Percentiles rank a stretch among this genome's conserved stretches.
Conservation (phyloP, 2,797 vertebrate genomes). For the Rhabdomys pumilio region DNA sequence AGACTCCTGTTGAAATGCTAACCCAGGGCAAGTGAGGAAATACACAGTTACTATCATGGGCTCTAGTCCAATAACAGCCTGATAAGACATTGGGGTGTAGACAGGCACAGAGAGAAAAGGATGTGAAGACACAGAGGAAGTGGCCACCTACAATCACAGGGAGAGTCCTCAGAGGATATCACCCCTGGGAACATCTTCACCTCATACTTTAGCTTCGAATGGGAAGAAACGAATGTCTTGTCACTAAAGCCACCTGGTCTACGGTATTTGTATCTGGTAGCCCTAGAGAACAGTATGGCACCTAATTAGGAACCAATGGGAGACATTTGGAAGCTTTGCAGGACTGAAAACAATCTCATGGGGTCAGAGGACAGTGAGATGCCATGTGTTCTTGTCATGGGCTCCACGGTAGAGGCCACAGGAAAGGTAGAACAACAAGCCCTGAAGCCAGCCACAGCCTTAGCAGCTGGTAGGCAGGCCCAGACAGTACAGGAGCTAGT, state of each 20-base stretch:
- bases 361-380: neutral
- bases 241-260: neutral
- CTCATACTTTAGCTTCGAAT: neutral
- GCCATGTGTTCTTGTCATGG: neutral
- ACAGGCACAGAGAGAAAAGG: rapidly evolving
- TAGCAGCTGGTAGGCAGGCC: neutral
- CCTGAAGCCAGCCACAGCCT: neutral
- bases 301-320: neutral
- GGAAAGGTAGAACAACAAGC: neutral
- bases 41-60: neutral
- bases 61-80: rapidly evolving
- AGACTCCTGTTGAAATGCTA: neutral
- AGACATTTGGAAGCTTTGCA: neutral
- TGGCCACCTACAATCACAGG: no score
- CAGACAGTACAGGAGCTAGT: neutral
- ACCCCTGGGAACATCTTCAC: neutral
- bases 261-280: neutral
- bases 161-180: neutral
- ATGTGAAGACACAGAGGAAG: neutral
- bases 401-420: neutral
- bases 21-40: neutral
- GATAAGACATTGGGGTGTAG: neutral
- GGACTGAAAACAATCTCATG: neutral
- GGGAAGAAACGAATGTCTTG: neutral
- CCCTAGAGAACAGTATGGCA: neutral